A percentile compares a stretch with the other conserved stretches of the same genome.
Conservation (phyloP, 2,797 vertebrate genomes). For the Aulostomus chinensis region DNA sequence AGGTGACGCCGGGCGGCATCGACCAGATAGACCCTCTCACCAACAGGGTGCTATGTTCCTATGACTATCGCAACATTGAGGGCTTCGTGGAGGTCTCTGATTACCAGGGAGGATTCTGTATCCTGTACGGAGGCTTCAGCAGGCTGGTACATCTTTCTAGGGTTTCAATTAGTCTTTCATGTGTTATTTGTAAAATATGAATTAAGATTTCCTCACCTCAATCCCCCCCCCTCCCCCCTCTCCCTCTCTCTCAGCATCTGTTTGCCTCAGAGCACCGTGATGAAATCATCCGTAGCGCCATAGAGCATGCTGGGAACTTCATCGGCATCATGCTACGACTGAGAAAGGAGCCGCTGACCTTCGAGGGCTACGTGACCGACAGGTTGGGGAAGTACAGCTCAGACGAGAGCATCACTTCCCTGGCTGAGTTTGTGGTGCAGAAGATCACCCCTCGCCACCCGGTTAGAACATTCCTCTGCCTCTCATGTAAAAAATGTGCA, state of each 20-base stretch:
- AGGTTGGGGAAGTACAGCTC: slow-evolving; percentile 96
- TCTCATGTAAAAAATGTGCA: no score
- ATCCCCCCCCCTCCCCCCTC: no score
- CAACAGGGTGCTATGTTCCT: slow-evolving; percentile 93
- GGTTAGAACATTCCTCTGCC: slow-evolving; percentile 77
- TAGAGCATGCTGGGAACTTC: slow-evolving; percentile 96
- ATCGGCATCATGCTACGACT: slow-evolving; percentile 92
- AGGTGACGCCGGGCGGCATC: slow-evolving; percentile 96
- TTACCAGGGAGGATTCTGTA: slow-evolving; percentile 97
- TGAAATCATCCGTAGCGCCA: slow-evolving; percentile 94
- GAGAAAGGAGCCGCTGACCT: slow-evolving; percentile 91
- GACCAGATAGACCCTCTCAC: slow-evolving; percentile 95
- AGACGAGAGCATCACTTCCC: slow-evolving; percentile 96
- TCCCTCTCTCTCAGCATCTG: slow-evolving; percentile 82
- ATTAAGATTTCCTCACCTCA: neutral
- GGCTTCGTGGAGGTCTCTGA: slow-evolving; percentile 94
- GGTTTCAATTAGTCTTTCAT: no score
- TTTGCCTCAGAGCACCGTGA: slow-evolving; percentile 97
- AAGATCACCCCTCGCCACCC: slow-evolving; percentile 91
- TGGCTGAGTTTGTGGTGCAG: slow-evolving; percentile 97
- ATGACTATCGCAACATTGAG: slow-evolving; percentile 97
- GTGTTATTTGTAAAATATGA: no score
- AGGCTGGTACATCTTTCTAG: slow-evolving; percentile 85
- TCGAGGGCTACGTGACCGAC: slow-evolving; percentile 88
- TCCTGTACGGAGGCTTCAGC: slow-evolving; percentile 96